Base-by-base conservation (phyloP, 2,888 invertebrate species). In the Pachydiplax longipennis region DNA sequence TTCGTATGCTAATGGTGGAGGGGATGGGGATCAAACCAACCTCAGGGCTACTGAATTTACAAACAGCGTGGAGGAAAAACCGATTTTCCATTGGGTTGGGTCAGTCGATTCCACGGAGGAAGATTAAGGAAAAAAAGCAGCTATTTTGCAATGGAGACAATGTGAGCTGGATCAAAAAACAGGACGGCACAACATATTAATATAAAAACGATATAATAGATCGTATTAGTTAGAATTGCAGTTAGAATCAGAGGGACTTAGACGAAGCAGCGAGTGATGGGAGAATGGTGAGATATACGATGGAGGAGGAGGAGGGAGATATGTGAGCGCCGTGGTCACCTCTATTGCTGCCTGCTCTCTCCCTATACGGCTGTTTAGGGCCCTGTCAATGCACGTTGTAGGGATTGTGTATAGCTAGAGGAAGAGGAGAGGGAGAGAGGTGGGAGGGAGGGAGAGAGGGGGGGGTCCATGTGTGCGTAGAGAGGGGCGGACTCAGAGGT, bases 361-460 rank as follows among this genome's bases (percentile, higher is more conserved):
- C 83, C 87, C 87, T 87, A 87, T 87, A 87, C 61, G 87, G 87
- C 87, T 87, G 87, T 87, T 87, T 87, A 87, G 87, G 87, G 87
- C 87, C 37, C 87, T 87, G 87, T 87, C 87, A 87, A 87, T 87
- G 87, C 87, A 61, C 61, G 87, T 35, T 87, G 87, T 87, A 87
- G 87, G 87, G 87, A 87, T 87, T 87, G 87, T 87, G 61, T 87
- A 87, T 87, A 65, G 87, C 61, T n/a, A 13, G 12, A 22, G 58
- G 37, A 48, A 15, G n/a, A 44, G 87, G 61, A 61, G 37, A 58
- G 58, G 31, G 83, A 83, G 53, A n/a, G 61, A 37, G 87, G 37
- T 25, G 87, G 58, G 87, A 87, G 61, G 37, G 22, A 31, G 58
- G 31, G 83, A 83, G 53, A 35, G 87, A 61, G 87, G n/a, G 61